phyloP scores from a whole-genome alignment of 2,113 vertebrate species.

The Hiodon tergisus region DNA sequence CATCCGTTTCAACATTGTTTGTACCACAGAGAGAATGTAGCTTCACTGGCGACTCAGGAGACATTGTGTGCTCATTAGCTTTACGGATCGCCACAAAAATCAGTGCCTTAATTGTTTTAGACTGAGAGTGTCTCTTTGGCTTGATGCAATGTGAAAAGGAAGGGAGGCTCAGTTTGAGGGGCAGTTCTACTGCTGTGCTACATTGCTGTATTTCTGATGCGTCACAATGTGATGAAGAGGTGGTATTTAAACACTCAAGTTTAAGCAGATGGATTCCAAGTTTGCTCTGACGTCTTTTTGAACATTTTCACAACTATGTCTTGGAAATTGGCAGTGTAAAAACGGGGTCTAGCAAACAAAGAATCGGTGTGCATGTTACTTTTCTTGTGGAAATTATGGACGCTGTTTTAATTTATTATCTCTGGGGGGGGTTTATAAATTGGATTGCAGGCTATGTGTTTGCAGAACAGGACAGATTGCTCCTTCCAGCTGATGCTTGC shows the following conservation, averaged over 20 bases:
- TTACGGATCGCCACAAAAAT: slow-evolving; percentile 16
- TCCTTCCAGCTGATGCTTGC: not conserved
- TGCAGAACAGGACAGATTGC: not conserved
- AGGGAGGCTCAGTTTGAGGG: not conserved
- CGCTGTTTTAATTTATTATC: too few species aligned
- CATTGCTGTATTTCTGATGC: too few species aligned
- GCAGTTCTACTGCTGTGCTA: not conserved
- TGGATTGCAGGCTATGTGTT: not conserved
- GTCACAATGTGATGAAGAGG: too few species aligned
- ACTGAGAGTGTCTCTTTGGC: slow-evolving; percentile 23
- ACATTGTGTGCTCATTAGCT: slow-evolving; percentile 28
- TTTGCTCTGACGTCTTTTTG: slow-evolving; percentile 42
- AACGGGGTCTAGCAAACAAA: slow-evolving; percentile 55
- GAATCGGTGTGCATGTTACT: slow-evolving; percentile 47
- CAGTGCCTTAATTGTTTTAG: slow-evolving; percentile 28
- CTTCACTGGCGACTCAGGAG: not conserved
- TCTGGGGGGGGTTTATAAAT: not conserved
- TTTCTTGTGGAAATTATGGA: not conserved
- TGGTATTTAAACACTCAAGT: too few species aligned
- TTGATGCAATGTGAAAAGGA: slow-evolving; percentile 19
- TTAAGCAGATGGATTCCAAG: slow-evolving; percentile 21
- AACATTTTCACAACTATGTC: slow-evolving; percentile 39
- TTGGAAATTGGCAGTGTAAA: slow-evolving; percentile 57
- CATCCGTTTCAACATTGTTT: too few species aligned
- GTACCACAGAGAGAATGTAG: not conserved